Percentiles rank a stretch among this genome's conserved stretches.
phyloP scores from a whole-genome alignment of 1,140 invertebrate genomes.

The Hydropsyche tenuis region DNA sequence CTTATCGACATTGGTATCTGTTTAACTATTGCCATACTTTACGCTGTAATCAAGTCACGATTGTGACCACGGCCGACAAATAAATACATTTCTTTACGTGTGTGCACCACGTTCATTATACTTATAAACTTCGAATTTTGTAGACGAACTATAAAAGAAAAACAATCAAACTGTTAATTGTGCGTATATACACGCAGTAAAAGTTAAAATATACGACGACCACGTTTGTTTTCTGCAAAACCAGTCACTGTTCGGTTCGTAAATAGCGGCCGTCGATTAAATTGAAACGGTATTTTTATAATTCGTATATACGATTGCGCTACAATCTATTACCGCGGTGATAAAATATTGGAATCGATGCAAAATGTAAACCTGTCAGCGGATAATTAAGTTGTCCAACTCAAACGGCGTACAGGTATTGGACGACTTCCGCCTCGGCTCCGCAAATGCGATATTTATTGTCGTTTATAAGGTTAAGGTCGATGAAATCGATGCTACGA shows the following conservation, averaged over 20 bases:
- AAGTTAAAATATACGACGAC: too few relatives aligned
- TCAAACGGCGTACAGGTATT: constrained; percentile 1
- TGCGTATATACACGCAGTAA: too few relatives aligned
- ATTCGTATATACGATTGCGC: background rate
- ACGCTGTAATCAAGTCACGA: constrained; percentile 44
- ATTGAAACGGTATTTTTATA: too few relatives aligned
- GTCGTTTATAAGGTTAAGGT: constrained; percentile 27
- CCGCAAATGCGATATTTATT: constrained; percentile 2
- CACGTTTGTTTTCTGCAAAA: too few relatives aligned
- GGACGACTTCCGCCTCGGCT: constrained; percentile 3
- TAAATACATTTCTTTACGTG: constrained; percentile 44
- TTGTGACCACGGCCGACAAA: constrained; percentile 40
- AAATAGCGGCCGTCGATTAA: too few relatives aligned
- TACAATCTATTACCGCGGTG: background rate
- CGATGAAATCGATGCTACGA: too few relatives aligned
- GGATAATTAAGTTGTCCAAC: constrained; percentile 29
- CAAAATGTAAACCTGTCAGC: constrained; percentile 25
- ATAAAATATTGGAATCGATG: constrained; percentile 25
- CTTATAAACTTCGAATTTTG: too few relatives aligned
- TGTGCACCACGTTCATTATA: background rate
- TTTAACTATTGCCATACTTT: constrained; percentile 38
- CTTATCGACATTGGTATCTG: constrained; percentile 28
- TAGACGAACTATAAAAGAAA: too few relatives aligned
- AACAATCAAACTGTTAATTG: too few relatives aligned
- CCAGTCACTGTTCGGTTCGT: too few relatives aligned